Base-by-base conservation (phyloP, 2,888 invertebrate species). In the Clitarchus hookeri region DNA sequence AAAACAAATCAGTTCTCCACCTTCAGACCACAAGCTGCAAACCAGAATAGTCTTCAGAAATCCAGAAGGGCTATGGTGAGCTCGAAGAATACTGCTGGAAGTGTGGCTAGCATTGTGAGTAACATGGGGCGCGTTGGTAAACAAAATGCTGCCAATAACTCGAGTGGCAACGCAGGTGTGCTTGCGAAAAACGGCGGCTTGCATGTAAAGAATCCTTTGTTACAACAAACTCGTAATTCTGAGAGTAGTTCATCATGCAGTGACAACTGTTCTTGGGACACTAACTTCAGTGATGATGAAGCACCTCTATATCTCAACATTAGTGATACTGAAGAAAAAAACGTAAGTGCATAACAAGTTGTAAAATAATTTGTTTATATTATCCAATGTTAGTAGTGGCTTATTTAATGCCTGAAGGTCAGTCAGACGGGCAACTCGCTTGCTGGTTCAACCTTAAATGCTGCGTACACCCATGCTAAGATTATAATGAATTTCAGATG, bases 241-340 rank as follows among this genome's bases (percentile, higher is more conserved):
- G 19, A 19, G 23, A 65, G 65, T 19, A 65, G 65, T 84, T 44
- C 87, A 26, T 85, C 87, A 77, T 65, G 89, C 27, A 90, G 90
- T 87, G 91, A 91, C 86, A 88, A 88, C 11, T 90, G 89, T 83
- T 90, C 90, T 9, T 91, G 91, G 91, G 91, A 89, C n/a, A 91
- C 91, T 9, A 91, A 91, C 54, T 91, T 91, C 85, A 91, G 91
- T 12, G 91, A 91, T 84, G 87, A 87, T 53, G 25, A 78, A 44
- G 85, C 44, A 78, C 82, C 36, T 9, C 44, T 19, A 44, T 44
- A 19, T 25, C 44, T 44, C 25, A n/a, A 44, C 44, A 9, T 44
- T 13, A 25, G 6, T 23, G 27, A 26, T 44, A 27, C 27, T 8
- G 23, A 27, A 44, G 44, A n/a, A 83, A 1, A 83, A n/a, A 23